Evolutionary conservation across 2,888 invertebrate genomes (phyloP), one percentile per base, ranked within the genome.

Genomic region (Lacanobia oleracea): DNA sequence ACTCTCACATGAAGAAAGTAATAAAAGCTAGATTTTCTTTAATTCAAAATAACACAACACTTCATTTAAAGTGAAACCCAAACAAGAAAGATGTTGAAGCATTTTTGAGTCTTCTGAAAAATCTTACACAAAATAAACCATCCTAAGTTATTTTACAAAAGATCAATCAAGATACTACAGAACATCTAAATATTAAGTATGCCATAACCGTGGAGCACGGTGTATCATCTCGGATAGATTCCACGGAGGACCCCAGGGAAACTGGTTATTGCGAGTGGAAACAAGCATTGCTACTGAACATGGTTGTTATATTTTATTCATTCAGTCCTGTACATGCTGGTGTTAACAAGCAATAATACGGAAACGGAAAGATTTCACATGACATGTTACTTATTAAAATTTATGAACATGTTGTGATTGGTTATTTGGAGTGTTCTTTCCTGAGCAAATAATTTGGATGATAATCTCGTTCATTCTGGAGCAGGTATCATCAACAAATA

Each of bases 241-340:
- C 67, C 43, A 45, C 21, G 5, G n/a, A 33, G 51, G 45, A 66
- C 77, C 65, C 72, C 12, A 71, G 62, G 57, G 77, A 68, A 56
- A 72, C 54, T 7, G 21, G 82, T 68, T 68, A 67, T 72, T 66
- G 72, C 62, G 33, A 43, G 54, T 60, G 43, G 59, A 81, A 81
- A 63, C 72, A 67, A 61, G 40, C 50, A 45, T 16, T 43, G 40
- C 57, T 27, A 27, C 59, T 45, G 23, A 61, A 61, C 60, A 54
- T 50, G 18, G 64, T 51, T 71, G 57, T 71, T 65, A 66, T 80
- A 64, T 79, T 81, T 72, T 81, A 79, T 79, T 81, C 67, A 68
- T 56, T 56, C 66, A 62, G 48, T 62, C 43, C 54, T 82, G 61
- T 61, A 68, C 27, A 40, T 51, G 80, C 70, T 69, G 57, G 60